These are phyloP conservation scores for Scrobipalpa atriplicella DNA, from an alignment of 2,888 invertebrate species.

Conservation along the genomic window DNA sequence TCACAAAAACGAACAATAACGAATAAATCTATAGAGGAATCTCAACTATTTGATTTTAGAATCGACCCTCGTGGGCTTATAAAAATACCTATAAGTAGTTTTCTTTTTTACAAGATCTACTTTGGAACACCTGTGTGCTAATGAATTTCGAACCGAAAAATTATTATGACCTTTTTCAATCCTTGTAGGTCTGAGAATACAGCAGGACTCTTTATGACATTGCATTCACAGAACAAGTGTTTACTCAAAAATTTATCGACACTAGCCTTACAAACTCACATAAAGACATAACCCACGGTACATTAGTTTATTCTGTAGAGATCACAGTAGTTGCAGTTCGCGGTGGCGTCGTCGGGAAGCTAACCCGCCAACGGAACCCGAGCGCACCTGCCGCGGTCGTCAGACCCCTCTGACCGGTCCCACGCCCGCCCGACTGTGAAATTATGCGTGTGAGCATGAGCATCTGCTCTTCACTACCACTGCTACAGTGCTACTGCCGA, in stretches of 20 bases:
- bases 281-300: neutral
- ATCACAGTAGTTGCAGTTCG: neutral
- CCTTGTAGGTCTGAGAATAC: too few species aligned
- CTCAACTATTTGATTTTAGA: neutral
- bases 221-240: too few species aligned
- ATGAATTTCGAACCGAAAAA: too few species aligned
- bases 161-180: too few species aligned
- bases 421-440: slow-evolving; percentile 71
- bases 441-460: slow-evolving; percentile 68
- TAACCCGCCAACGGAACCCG: slow-evolving; percentile 19
- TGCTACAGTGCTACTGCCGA: neutral
- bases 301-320: neutral
- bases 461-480: slow-evolving; percentile 27
- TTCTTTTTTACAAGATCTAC: neutral
- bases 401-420: slow-evolving; percentile 68
- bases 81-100: neutral
- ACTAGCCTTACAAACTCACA: neutral
- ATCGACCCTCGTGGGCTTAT: neutral
- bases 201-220: too few species aligned
- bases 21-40: slow-evolving; percentile 3
- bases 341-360: neutral
- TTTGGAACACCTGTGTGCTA: too few species aligned
- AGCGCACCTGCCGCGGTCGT: slow-evolving; percentile 71
- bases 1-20: slow-evolving; percentile 7
- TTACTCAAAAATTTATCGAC: too few species aligned